These are phyloP conservation scores for Diplolepis rosae DNA, from an alignment of 2,888 invertebrate genomes.

Conservation along the genomic window DNA sequence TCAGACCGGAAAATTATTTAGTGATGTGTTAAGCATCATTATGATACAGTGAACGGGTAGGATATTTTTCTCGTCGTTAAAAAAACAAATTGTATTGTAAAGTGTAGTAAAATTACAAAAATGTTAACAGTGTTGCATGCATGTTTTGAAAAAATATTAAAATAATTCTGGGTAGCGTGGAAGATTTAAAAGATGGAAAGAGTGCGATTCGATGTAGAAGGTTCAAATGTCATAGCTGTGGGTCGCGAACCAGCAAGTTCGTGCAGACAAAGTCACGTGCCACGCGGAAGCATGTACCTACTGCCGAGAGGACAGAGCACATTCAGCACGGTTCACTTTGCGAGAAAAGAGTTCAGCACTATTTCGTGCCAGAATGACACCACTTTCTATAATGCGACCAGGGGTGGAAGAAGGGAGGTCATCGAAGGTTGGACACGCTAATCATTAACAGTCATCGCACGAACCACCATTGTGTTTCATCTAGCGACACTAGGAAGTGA, in stretches of 20 bases:
- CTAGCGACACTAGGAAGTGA: conserved; percentile 25
- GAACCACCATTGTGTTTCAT: conserved; percentile 36
- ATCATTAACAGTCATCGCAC: conserved; percentile 66
- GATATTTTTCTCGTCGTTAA: too few relatives aligned
- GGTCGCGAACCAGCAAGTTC: conserved; percentile 28
- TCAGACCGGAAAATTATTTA: too few relatives aligned
- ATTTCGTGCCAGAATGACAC: conserved; percentile 61
- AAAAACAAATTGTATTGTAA: too few relatives aligned
- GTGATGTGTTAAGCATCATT: too few relatives aligned
- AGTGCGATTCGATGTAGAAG: conserved; percentile 1
- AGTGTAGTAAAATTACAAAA: too few relatives aligned
- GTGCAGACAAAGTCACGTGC: conserved; percentile 42
- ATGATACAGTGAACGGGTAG: too few relatives aligned
- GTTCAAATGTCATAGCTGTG: conserved; percentile 44
- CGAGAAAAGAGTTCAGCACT: conserved; percentile 39
- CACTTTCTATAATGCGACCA: conserved; percentile 56
- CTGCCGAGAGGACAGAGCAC: conserved; percentile 37
- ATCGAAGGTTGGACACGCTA: conserved; percentile 62
- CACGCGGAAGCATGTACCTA: conserved; percentile 47
- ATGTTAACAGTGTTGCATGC: too few relatives aligned
- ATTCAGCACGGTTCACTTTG: conserved; percentile 41
- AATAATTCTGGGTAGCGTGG: not conserved
- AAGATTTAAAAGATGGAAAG: conserved; percentile 15
- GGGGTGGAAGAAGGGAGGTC: conserved; percentile 51
- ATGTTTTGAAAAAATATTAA: not conserved